Percentiles rank a stretch among this genome's conserved stretches.
Evolutionary conservation across 2,797 vertebrate species (phyloP).

Genomic region (Siniperca scherzeri): DNA sequence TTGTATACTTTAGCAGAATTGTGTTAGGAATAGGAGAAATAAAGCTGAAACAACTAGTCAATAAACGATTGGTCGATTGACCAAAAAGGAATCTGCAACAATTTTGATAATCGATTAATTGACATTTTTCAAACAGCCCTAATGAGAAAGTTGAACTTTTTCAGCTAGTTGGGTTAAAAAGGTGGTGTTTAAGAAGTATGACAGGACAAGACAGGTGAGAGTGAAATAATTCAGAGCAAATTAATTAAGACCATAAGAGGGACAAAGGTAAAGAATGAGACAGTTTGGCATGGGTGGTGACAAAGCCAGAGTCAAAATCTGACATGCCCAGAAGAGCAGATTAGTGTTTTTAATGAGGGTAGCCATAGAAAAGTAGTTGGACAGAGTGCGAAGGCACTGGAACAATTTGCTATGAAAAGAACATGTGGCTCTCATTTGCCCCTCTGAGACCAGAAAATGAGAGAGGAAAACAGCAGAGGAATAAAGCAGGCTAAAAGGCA

Average conservation of each 20-base stretch:
- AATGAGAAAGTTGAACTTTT: background rate
- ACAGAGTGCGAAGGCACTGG: conserved; percentile 55
- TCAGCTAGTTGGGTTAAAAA: background rate
- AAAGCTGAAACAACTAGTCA: background rate
- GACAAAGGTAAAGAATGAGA: conserved; percentile 15
- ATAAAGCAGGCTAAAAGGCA: conserved; percentile 62
- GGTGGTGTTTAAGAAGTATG: background rate
- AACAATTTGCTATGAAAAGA: conserved; percentile 74
- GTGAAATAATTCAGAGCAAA: conserved; percentile 11
- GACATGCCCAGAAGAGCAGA: conserved; percentile 56
- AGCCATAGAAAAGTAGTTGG: conserved; percentile 52
- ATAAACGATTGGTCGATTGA: background rate
- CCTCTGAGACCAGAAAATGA: conserved; percentile 67
- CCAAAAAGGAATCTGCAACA: background rate
- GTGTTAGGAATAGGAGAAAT: background rate
- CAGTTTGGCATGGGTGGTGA: conserved; percentile 14
- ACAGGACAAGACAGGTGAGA: background rate
- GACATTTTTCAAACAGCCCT: no score
- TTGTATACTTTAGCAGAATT: background rate
- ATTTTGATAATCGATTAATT: background rate
- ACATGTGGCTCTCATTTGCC: conserved; percentile 78
- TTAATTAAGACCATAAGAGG: background rate
- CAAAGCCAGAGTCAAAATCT: conserved; percentile 46
- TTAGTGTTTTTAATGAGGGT: conserved; percentile 67
- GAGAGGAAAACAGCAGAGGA: conserved; percentile 70